Conservation (phyloP, 2,113 vertebrate species). For the Uria lomvia region DNA sequence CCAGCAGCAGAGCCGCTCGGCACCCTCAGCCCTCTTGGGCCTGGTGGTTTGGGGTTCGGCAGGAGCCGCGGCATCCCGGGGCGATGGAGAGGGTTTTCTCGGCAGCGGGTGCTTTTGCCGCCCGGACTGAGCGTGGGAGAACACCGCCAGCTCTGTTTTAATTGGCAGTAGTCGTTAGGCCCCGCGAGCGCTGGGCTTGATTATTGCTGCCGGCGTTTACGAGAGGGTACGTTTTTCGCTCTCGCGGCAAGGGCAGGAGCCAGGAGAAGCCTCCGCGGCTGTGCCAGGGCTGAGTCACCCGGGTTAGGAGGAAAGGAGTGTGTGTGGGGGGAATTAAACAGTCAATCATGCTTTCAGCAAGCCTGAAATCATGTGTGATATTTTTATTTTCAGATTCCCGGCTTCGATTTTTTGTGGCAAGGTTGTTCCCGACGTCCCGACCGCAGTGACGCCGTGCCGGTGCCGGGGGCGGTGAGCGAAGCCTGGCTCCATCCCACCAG, state of each 20-base stretch:
- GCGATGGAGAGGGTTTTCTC: rapidly evolving
- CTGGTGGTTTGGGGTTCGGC: background rate
- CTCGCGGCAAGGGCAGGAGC: background rate
- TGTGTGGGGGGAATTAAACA: background rate
- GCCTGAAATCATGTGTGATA: slow-evolving; percentile 36
- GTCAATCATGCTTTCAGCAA: slow-evolving; percentile 51
- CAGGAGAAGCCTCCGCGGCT: background rate
- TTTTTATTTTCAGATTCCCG: slow-evolving; percentile 36
- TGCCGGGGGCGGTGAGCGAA: rapidly evolving
- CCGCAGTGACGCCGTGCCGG: background rate
- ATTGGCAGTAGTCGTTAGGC: rapidly evolving
- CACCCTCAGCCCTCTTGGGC: rapidly evolving
- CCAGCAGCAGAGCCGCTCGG: rapidly evolving
- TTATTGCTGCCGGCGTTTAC: rapidly evolving
- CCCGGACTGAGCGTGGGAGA: background rate
- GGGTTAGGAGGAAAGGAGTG: background rate
- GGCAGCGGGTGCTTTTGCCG: background rate
- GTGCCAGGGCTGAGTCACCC: slow-evolving; percentile 45
- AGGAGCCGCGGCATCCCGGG: rapidly evolving
- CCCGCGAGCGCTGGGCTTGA: rapidly evolving
- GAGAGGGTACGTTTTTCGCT: background rate
- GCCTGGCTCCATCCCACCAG: background rate
- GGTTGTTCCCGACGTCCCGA: background rate
- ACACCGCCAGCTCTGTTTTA: background rate
- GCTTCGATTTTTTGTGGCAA: background rate